phyloP scores from a whole-genome alignment of 2,113 vertebrate species.

The Silurus asotus region DNA sequence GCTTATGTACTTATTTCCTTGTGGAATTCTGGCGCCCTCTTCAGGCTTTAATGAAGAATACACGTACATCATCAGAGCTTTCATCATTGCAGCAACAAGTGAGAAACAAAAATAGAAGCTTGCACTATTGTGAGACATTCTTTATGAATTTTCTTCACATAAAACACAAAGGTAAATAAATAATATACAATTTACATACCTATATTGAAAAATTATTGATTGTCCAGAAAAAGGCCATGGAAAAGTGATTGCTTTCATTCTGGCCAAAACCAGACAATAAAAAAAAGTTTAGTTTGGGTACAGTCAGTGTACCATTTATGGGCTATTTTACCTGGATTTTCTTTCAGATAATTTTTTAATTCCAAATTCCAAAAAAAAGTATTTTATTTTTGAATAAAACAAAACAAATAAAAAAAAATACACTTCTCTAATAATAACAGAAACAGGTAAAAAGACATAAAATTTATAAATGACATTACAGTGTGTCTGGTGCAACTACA shows the following conservation, averaged over 20 bases:
- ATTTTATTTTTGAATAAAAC: constrained; percentile 10
- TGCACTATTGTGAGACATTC: background rate
- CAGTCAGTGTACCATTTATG: constrained; percentile 19
- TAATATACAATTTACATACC: background rate
- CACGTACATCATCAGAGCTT: background rate
- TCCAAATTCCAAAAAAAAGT: background rate
- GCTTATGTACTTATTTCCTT: background rate
- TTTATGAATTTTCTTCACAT: background rate
- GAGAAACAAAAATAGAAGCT: background rate
- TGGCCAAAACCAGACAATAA: constrained; percentile 4
- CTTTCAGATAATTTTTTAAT: constrained; percentile 6
- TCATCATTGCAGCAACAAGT: background rate
- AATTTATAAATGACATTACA: background rate
- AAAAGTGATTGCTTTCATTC: constrained; percentile 17
- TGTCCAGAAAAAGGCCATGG: background rate
- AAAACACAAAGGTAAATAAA: background rate
- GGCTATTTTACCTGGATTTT: background rate
- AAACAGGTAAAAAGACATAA: constrained; percentile 3
- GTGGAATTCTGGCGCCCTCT: constrained; percentile 15
- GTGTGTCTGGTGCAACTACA: background rate
- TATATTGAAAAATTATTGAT: background rate
- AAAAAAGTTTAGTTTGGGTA: constrained; percentile 39
- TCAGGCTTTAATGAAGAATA: background rate
- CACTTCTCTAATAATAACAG: constrained; percentile 9
- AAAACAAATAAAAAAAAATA: constrained; percentile 8